Base-by-base conservation (phyloP, 2,888 invertebrate genomes). In the Lamproptera curius region DNA sequence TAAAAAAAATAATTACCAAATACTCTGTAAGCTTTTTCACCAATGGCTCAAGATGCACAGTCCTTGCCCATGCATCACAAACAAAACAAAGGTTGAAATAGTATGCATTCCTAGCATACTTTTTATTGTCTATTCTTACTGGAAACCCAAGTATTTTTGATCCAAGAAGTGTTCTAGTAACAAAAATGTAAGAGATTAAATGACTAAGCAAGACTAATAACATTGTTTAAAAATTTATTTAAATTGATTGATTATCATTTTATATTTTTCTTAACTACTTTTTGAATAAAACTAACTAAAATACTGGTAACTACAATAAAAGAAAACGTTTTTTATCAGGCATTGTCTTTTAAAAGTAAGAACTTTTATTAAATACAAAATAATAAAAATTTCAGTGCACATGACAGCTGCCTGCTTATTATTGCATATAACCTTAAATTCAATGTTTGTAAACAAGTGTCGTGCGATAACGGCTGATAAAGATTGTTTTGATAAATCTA, bases 21-120 rank as follows among this genome's bases (percentile, higher is more conserved):
- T 95, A 95, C 64, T 93, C 93, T 0, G 94, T 93, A 54, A 95
- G 89, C 70, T 95, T 95, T 68, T 93, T 93, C 20, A 95, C 93
- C 1, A 95, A 90, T 0, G 93, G 92, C 70, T 95, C 95, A 65
- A 95, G 92, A 51, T 93, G 94, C 11, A 93, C 91, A 0, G 95
- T 94, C 50, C 94, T 82, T 4, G 94, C 92, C 82, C 91, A 91
- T 1, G 92, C 91, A 58, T 93, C 92, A 67, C 94, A 95, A 1
- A 95, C 94, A 68, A 96, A 94, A 73, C 95, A 95, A 14, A 94
- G 79, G 75, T 95, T 96, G 80, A 95, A 96, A 66, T 95, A 94
- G 67, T 93, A 92, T 8, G 94, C 93, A 75, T 95, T 95, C 42
- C 95, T 86, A 3, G 92, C 91, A 73, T 95, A 95, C 66, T 93